These are phyloP conservation scores for Pocillopora grandis DNA, from an alignment of 92 coral and sea anemone genomes.

Conservation along the genomic window DNA sequence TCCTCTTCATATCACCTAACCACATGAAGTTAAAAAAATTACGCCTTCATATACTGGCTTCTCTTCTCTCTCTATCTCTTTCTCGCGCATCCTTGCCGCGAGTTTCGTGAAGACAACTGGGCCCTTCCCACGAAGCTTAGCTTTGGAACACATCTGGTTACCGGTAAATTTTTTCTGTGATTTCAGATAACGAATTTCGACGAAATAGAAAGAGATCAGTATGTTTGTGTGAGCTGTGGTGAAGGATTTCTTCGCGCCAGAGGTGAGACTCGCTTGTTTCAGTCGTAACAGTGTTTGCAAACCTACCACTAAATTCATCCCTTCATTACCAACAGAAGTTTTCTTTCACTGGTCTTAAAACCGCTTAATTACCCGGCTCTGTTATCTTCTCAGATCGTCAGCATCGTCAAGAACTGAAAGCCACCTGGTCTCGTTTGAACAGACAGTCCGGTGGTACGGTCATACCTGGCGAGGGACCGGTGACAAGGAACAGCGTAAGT, in stretches of 20 bases:
- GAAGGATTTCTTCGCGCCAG: conserved; percentile 84
- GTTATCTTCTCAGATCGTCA: conserved; percentile 70
- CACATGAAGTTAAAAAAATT: too few species aligned
- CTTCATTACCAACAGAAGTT: too few species aligned
- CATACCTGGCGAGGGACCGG: conserved; percentile 67
- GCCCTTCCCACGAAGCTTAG: neutral
- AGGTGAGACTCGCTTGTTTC: conserved; percentile 49
- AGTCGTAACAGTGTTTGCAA: neutral
- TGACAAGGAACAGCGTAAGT: conserved; percentile 60
- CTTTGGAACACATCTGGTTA: neutral
- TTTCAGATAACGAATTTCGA: conserved; percentile 43
- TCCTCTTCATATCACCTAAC: too few species aligned
- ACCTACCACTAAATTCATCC: too few species aligned
- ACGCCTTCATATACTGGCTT: too few species aligned
- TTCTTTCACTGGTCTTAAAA: too few species aligned
- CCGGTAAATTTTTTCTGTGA: neutral
- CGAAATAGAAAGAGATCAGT: conserved; percentile 64
- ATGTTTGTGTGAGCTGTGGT: conserved; percentile 87
- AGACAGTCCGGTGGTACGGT: conserved; percentile 82
- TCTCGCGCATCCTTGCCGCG: too few species aligned
- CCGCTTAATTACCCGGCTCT: neutral
- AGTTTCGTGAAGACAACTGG: too few species aligned
- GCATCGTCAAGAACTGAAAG: conserved; percentile 85
- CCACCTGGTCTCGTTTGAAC: conserved; percentile 95
- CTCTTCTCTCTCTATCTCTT: too few species aligned